Conservation (phyloP, 2,888 invertebrate genomes). For the Shargacucullia verbasci region DNA sequence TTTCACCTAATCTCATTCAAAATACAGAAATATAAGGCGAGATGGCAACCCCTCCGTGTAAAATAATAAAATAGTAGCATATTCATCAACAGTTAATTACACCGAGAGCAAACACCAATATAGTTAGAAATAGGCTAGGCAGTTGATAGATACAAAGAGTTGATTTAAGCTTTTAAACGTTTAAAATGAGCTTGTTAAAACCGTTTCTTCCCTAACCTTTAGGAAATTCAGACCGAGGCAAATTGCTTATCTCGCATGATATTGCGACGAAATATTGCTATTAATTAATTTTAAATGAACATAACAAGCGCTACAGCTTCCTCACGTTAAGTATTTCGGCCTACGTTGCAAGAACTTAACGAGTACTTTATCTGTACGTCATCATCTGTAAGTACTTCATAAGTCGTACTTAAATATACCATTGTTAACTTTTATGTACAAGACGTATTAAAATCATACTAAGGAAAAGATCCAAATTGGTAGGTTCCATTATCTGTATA, state of each 20-base stretch:
- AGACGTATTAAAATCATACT: background rate
- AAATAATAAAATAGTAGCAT: too few relatives aligned
- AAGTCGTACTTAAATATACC: background rate
- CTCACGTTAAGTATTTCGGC: background rate
- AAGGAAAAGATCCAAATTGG: too few relatives aligned
- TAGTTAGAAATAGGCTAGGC: too few relatives aligned
- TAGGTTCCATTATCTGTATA: too few relatives aligned
- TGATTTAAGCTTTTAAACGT: too few relatives aligned
- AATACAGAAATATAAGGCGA: constrained; percentile 1
- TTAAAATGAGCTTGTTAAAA: too few relatives aligned
- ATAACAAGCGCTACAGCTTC: background rate
- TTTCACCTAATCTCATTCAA: constrained; percentile 15
- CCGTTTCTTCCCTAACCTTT: background rate
- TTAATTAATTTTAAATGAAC: background rate
- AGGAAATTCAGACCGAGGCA: too few relatives aligned
- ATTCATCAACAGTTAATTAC: too few relatives aligned
- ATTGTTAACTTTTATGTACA: background rate
- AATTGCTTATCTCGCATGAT: too few relatives aligned
- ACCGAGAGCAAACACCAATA: too few relatives aligned
- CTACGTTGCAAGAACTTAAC: background rate
- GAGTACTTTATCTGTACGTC: background rate
- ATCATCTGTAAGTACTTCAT: background rate
- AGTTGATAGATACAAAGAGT: too few relatives aligned
- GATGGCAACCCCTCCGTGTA: too few relatives aligned
- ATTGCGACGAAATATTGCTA: background rate